Percentiles rank a stretch among this genome's conserved stretches.
Evolutionary conservation across 2,888 invertebrate species (phyloP).

Genomic region (Meandrusa payeni): DNA sequence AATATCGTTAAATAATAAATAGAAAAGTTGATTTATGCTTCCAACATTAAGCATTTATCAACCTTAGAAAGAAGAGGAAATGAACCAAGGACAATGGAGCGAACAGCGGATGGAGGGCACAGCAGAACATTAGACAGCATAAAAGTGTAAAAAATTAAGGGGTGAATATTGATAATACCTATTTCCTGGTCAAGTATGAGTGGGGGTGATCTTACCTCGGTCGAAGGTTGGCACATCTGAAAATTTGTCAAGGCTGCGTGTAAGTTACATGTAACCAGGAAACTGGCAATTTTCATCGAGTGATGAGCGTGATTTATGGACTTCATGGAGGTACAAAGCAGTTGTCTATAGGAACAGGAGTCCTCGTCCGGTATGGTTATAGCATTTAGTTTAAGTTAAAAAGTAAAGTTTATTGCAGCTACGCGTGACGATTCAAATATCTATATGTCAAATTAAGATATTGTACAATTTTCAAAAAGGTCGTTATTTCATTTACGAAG

Average conservation of each 20-base stretch:
- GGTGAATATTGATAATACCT: constrained; percentile 60
- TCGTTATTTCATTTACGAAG: too few species aligned
- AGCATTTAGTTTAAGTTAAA: too few species aligned
- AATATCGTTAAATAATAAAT: neutral
- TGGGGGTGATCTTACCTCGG: constrained; percentile 69
- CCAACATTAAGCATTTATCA: constrained; percentile 3
- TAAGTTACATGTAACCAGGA: constrained; percentile 47
- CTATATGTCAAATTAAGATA: too few species aligned
- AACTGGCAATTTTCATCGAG: constrained; percentile 59
- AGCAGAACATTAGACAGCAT: constrained; percentile 25
- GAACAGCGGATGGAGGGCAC: too few species aligned
- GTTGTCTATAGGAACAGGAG: constrained; percentile 38
- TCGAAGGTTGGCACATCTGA: constrained; percentile 68
- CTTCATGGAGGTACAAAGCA: constrained; percentile 68
- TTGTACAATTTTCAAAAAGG: too few species aligned
- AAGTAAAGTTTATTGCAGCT: neutral
- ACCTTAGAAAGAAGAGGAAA: constrained; percentile 13
- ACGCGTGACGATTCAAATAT: constrained; percentile 10
- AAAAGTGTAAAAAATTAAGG: constrained; percentile 25
- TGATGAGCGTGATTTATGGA: constrained; percentile 39
- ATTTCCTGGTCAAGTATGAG: constrained; percentile 63
- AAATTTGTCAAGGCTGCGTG: constrained; percentile 66
- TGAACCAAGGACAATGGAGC: constrained; percentile 22
- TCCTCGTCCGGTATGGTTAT: too few species aligned
- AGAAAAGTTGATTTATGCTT: constrained; percentile 9